Conservation (phyloP, 2,797 vertebrate species). For the Helicolenus hilgendorfi region DNA sequence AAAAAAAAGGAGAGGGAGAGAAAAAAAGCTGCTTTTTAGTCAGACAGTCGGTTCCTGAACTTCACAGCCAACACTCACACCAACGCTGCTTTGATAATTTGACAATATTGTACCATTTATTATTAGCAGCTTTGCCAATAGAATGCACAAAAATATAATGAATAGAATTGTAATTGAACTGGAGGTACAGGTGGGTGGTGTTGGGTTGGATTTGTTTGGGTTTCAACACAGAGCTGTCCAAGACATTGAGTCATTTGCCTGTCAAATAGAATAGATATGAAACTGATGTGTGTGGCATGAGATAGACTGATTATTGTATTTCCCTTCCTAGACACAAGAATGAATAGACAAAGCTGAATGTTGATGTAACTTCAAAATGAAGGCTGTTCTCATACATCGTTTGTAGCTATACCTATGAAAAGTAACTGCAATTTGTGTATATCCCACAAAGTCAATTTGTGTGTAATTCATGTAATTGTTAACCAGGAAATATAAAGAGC, state of each 20-base stretch:
- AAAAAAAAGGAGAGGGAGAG: slow-evolving; percentile 5
- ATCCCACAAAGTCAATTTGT: too few relatives aligned
- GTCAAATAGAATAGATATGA: slow-evolving; percentile 30
- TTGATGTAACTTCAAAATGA: not conserved
- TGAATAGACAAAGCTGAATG: not conserved
- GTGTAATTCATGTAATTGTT: too few relatives aligned
- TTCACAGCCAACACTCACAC: slow-evolving; percentile 54
- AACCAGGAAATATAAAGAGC: too few relatives aligned
- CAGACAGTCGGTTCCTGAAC: slow-evolving; percentile 51
- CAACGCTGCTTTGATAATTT: slow-evolving; percentile 62
- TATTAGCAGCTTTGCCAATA: slow-evolving; percentile 52
- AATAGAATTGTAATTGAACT: slow-evolving; percentile 54
- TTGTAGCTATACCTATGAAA: too few relatives aligned
- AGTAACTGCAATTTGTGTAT: too few relatives aligned
- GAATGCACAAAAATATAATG: slow-evolving; percentile 40
- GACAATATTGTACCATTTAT: slow-evolving; percentile 66
- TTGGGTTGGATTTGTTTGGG: slow-evolving; percentile 58
- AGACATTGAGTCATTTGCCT: slow-evolving; percentile 46
- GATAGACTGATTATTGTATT: not conserved
- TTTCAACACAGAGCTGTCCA: slow-evolving; percentile 27
- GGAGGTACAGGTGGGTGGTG: slow-evolving; percentile 61
- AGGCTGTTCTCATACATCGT: too few relatives aligned
- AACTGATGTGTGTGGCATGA: not conserved
- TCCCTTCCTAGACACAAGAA: not conserved
- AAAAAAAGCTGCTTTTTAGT: slow-evolving; percentile 47